A percentile compares a stretch with the other conserved stretches of the same genome.
Evolutionary conservation across 2,888 invertebrate genomes (phyloP).

Genomic region (Hypomecis atomaria): DNA sequence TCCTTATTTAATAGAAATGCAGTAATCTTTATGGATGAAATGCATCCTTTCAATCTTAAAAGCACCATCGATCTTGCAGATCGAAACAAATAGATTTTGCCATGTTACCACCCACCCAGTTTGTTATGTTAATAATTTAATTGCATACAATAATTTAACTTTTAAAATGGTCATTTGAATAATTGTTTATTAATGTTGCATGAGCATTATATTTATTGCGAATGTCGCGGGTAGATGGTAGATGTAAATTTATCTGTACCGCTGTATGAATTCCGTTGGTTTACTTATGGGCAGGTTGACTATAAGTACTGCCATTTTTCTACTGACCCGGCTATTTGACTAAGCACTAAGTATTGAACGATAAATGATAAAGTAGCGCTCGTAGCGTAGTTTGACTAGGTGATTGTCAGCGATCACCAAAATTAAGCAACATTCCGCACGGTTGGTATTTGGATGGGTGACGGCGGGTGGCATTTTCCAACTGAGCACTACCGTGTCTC

Average conservation of each 20-base stretch:
- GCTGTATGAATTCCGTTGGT: constrained; percentile 10
- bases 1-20: neutral
- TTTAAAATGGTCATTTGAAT: constrained; percentile 52
- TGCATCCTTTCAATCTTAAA: neutral
- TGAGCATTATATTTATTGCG: constrained; percentile 52
- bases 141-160: constrained; percentile 48
- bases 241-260: constrained; percentile 47
- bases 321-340: neutral
- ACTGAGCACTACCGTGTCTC: too few species aligned
- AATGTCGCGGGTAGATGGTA: constrained; percentile 48
- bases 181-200: constrained; percentile 58
- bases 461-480: too few species aligned
- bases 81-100: constrained; percentile 44
- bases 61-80: constrained; percentile 36
- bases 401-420: too few species aligned
- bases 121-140: constrained; percentile 54
- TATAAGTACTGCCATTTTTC: constrained; percentile 3
- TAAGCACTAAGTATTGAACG: too few species aligned
- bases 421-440: too few species aligned
- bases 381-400: too few species aligned
- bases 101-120: constrained; percentile 47
- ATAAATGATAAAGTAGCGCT: too few species aligned
- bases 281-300: constrained; percentile 3
- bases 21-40: neutral
- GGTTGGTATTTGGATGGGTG: too few species aligned